Evolutionary conservation across 2,113 vertebrate genomes (phyloP), one percentile per base, ranked within the genome.

Genomic region (Nipponia nippon): DNA sequence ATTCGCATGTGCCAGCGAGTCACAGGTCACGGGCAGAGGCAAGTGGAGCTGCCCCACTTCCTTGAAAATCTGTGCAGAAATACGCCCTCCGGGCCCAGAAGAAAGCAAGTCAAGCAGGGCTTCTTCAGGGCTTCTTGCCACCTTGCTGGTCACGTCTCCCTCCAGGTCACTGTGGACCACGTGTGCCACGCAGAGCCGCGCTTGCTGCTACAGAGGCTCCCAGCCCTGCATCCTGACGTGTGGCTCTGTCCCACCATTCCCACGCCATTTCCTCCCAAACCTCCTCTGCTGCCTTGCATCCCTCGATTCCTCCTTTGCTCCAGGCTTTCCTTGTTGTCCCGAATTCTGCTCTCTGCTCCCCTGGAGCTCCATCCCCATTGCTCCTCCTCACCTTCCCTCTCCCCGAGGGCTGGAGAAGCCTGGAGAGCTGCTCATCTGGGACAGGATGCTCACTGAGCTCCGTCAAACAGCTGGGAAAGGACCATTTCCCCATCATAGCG

Each of bases 251-350:
- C 67, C 40, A 32, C 26, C 5, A 2, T 13, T 29, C 47, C 32
- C 61, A 59, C 0, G 0, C 13, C 0, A 0, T 29, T 50, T 40
- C 29, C 20, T 63, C 63, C 46, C 47, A 76, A 19, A 34, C 34
- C 13, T 17, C 21, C 56, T 62, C 30, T n/a, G 40, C 30, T 4
- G 5, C 85, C 38, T 47, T 9, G 7, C 42, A 53, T 19, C 69
- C 38, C 46, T 46, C 14, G 0, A n/a, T 7, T 40, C 55, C 59
- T 62, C 81, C 55, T 32, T 26, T 71, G 66, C 32, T 92, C 79
- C 38, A 88, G 66, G 66, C n/a, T 13, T 56, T 81, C 9, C 5
- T n/a, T 29, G 11, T 2, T 46, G 50, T 14, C 22, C 6, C 29
- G 15, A 4, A 56, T 58, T 62, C 75, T 26, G 30, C 55, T 34